Conservation (phyloP, 2,888 invertebrate species). For the Luperina testacea region DNA sequence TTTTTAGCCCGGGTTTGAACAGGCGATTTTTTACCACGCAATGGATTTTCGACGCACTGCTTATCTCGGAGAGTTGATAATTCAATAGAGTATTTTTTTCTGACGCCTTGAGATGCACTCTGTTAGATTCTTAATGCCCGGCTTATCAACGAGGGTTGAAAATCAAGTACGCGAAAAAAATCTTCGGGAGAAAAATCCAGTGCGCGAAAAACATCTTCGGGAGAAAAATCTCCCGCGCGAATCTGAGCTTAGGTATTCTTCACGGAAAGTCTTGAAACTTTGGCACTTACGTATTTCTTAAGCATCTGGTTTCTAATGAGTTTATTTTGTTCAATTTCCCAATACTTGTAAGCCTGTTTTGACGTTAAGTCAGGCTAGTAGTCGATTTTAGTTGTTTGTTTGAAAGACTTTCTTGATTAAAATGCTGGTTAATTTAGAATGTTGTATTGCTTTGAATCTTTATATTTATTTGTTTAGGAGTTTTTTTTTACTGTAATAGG, state of each 20-base stretch:
- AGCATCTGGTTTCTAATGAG: constrained; percentile 25
- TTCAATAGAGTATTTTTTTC: neutral
- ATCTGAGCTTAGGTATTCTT: constrained; percentile 15
- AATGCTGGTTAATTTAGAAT: neutral
- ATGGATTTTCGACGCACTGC: neutral
- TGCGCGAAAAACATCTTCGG: too few relatives aligned
- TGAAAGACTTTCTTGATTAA: neutral
- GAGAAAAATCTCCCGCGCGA: neutral
- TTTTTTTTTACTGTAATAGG: too few relatives aligned
- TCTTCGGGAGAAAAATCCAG: neutral
- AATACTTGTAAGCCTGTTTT: constrained; percentile 31
- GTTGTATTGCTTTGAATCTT: neutral
- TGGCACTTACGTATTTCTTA: constrained; percentile 15
- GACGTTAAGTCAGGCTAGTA: neutral
- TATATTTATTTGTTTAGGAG: too few relatives aligned
- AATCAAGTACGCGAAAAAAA: too few relatives aligned
- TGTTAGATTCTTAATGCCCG: neutral
- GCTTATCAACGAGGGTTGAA: neutral
- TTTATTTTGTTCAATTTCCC: constrained; percentile 24
- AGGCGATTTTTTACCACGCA: neutral
- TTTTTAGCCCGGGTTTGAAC: constrained; percentile 4
- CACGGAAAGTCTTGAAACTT: constrained; percentile 30
- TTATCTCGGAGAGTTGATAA: neutral
- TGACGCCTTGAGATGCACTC: neutral
- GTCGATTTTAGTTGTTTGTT: constrained; percentile 3